phyloP scores from a whole-genome alignment of 2,113 vertebrate genomes.

The Nymphicus hollandicus region DNA sequence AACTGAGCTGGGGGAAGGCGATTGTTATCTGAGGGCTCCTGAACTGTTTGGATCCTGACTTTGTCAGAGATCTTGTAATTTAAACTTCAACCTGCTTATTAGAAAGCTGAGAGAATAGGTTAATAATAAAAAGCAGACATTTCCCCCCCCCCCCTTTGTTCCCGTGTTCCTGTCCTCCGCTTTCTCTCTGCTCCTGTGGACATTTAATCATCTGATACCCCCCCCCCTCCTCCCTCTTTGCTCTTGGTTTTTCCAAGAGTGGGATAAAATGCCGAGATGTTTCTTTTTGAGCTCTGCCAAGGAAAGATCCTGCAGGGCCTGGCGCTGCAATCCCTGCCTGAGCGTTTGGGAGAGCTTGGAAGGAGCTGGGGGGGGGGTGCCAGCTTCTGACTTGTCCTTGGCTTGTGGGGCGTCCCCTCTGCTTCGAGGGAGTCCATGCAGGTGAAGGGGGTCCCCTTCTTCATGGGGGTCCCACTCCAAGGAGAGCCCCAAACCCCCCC shows the following conservation, averaged over 20 bases:
- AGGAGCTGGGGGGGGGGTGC: background rate
- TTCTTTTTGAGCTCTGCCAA: slow-evolving; percentile 62
- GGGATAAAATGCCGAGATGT: slow-evolving; percentile 57
- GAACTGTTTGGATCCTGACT: slow-evolving; percentile 72
- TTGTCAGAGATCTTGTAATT: slow-evolving; percentile 79
- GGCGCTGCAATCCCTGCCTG: background rate
- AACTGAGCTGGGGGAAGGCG: slow-evolving; percentile 76
- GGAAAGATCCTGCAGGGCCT: background rate
- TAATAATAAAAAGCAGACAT: slow-evolving; percentile 67
- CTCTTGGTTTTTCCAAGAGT: slow-evolving; percentile 37
- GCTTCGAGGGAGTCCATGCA: background rate
- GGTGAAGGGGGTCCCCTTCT: background rate
- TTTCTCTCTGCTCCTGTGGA: slow-evolving; percentile 1
- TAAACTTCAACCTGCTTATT: slow-evolving; percentile 79
- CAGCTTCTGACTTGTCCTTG: background rate
- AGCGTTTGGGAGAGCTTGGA: background rate
- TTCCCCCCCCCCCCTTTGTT: background rate
- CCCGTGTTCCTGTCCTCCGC: background rate
- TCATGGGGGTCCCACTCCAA: background rate
- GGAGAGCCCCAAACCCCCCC: background rate
- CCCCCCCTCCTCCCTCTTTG: background rate
- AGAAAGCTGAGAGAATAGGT: slow-evolving; percentile 77
- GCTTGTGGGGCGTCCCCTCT: fast-evolving
- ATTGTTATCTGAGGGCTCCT: slow-evolving; percentile 81
- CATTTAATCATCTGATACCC: slow-evolving; percentile 16